Evolutionary conservation across 2,888 invertebrate genomes (phyloP).

Genomic region (Portevinia maculata): DNA sequence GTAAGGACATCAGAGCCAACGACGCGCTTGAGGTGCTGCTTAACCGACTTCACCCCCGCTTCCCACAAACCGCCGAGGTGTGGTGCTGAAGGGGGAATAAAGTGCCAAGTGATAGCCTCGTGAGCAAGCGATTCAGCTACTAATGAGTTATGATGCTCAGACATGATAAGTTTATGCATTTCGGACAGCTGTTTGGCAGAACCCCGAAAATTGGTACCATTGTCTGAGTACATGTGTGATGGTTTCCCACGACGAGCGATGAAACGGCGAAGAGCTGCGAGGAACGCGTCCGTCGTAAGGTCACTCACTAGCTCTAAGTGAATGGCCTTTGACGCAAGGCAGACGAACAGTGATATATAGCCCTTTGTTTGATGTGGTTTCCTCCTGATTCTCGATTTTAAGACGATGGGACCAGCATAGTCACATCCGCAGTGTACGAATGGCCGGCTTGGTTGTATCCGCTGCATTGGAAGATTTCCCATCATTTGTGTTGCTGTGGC

Average conservation of each 20-base stretch:
- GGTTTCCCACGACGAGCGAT: neutral
- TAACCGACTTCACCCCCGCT: neutral
- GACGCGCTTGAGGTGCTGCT: no score
- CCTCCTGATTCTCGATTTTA: neutral
- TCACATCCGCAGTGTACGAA: neutral
- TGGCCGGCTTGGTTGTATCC: neutral
- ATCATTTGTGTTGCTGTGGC: no score
- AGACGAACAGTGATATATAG: neutral
- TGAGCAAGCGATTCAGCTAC: neutral
- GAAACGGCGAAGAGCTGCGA: neutral
- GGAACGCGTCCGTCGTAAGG: neutral
- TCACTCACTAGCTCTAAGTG: neutral
- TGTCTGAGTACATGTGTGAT: neutral
- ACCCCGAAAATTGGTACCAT: neutral
- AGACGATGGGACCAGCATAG: neutral
- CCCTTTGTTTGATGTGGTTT: neutral
- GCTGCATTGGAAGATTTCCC: neutral
- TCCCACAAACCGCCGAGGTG: constrained; percentile 6
- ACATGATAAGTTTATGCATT: neutral
- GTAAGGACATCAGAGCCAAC: no score
- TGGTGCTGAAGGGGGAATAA: neutral
- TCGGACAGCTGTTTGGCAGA: neutral
- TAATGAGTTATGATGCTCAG: neutral
- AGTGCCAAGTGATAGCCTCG: neutral
- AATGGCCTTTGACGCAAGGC: neutral